These are phyloP conservation scores for Galerucella pusilla DNA, from an alignment of 2,888 invertebrate genomes.

Conservation along the genomic window DNA sequence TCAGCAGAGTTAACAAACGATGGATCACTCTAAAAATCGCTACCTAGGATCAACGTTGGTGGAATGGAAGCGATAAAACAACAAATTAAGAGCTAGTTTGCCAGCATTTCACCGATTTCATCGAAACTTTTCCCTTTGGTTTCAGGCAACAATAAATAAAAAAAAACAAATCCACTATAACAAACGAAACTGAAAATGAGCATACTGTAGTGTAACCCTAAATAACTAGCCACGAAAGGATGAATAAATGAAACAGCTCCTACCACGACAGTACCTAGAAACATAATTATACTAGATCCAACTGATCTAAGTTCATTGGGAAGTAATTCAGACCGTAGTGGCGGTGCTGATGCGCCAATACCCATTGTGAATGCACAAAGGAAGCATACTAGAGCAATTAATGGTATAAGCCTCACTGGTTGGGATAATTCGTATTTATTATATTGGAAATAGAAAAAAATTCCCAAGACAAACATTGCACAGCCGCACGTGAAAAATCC, in stretches of 20 bases:
- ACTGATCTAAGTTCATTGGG: conserved; percentile 13
- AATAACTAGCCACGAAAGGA: neutral
- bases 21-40: too few relatives aligned
- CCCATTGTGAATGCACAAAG: neutral
- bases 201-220: conserved; percentile 7
- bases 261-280: neutral
- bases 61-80: too few relatives aligned
- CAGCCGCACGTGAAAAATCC: conserved; percentile 74
- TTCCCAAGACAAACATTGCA: conserved; percentile 68
- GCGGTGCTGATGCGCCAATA: neutral
- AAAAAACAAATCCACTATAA: conserved; percentile 30
- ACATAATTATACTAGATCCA: conserved; percentile 1
- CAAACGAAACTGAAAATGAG: conserved; percentile 34
- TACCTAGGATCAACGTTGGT: too few relatives aligned
- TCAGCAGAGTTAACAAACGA: too few relatives aligned
- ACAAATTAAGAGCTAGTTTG: neutral
- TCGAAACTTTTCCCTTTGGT: conserved; percentile 43
- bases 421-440: neutral
- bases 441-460: conserved; percentile 70
- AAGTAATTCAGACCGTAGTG: conserved; percentile 61
- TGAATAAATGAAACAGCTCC: neutral
- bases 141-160: conserved; percentile 39
- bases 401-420: neutral
- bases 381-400: neutral
- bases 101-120: conserved; percentile 36